A percentile compares a stretch with the other conserved stretches of the same genome.
Evolutionary conservation across 2,888 invertebrate genomes (phyloP).

Genomic region (Ophion ventricosus): DNA sequence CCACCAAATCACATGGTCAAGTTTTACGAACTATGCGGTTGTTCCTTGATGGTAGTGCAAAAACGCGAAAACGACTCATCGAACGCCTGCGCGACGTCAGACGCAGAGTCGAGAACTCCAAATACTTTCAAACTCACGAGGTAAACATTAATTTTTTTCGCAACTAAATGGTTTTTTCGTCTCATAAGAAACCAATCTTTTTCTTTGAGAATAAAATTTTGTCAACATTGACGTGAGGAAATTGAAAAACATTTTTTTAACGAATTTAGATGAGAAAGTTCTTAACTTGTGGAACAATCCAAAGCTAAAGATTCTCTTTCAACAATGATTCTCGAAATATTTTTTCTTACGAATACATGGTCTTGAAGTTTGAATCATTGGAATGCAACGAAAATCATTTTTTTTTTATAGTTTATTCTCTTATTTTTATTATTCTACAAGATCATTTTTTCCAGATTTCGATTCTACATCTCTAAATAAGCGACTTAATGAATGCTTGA

Average conservation of each 20-base stretch:
- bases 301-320: too few species aligned
- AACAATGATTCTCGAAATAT: not conserved
- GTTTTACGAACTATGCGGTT: conserved; percentile 89
- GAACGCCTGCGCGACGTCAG: conserved; percentile 91
- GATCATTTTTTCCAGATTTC: too few species aligned
- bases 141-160: conserved; percentile 81
- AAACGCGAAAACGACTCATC: conserved; percentile 88
- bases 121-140: conserved; percentile 94
- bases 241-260: too few species aligned
- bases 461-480: too few species aligned
- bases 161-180: not conserved
- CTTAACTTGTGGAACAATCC: too few species aligned
- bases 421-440: too few species aligned
- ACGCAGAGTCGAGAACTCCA: conserved; percentile 91
- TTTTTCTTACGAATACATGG: not conserved
- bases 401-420: too few species aligned
- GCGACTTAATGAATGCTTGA: too few species aligned
- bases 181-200: not conserved
- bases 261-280: too few species aligned
- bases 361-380: too few species aligned
- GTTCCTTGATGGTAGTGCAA: conserved; percentile 89
- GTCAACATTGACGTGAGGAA: not conserved
- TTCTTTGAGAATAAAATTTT: not conserved
- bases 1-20: conserved; percentile 91
- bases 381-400: too few species aligned